Percentiles rank a stretch among this genome's conserved stretches.
These are phyloP conservation scores for Lepus americanus DNA, from an alignment of 2,113 vertebrate species.

Conservation along the genomic window DNA sequence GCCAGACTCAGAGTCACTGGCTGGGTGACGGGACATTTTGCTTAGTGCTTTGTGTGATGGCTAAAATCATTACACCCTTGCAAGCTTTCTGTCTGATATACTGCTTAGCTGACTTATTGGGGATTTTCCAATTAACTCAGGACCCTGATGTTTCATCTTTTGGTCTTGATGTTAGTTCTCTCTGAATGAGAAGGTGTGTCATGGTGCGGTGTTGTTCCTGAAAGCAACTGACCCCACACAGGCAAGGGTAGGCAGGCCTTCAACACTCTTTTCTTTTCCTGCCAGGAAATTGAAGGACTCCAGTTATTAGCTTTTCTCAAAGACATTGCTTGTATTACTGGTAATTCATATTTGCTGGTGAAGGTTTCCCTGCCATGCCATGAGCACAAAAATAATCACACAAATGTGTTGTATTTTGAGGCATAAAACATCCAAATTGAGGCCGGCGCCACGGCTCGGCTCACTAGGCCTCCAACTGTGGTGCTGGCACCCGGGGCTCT, in stretches of 20 bases:
- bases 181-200: not conserved
- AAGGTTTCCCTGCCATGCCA: constrained; percentile 25
- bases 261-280: not conserved
- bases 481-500: no score
- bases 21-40: not conserved
- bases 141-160: not conserved
- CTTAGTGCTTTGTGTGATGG: not conserved
- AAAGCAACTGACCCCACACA: not conserved
- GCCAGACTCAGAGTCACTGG: not conserved
- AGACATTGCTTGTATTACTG: constrained; percentile 5
- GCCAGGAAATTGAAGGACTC: not conserved
- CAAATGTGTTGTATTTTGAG: not conserved
- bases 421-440: not conserved
- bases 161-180: constrained; percentile 19
- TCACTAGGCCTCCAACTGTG: no score
- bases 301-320: not conserved
- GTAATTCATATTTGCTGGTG: not conserved
- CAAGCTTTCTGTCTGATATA: not conserved
- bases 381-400: not conserved
- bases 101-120: not conserved
- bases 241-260: not conserved
- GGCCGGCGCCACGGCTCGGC: no score
- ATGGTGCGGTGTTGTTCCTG: not conserved
- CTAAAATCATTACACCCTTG: not conserved
- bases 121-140: not conserved